phyloP scores from a whole-genome alignment of 2,797 vertebrate genomes.

The Propithecus deckenii region DNA sequence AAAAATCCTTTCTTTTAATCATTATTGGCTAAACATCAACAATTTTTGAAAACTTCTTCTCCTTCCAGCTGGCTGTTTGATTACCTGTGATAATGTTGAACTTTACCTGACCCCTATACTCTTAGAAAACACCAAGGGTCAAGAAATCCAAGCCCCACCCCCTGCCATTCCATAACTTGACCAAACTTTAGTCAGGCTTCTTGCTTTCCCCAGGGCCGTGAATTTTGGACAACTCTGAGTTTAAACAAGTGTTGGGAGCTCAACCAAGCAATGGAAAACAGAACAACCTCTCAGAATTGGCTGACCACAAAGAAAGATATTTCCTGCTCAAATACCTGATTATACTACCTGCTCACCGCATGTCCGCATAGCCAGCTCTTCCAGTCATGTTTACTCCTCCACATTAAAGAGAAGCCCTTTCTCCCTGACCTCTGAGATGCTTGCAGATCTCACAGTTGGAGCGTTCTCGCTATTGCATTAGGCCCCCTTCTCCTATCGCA shows the following conservation, averaged over 20 bases:
- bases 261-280: not conserved
- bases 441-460: not conserved
- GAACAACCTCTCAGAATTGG: not conserved
- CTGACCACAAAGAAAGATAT: not conserved
- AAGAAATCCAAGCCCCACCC: not conserved
- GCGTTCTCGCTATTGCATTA: not conserved
- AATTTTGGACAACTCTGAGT: not conserved
- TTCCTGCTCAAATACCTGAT: not conserved
- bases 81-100: not conserved
- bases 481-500: not conserved
- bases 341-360: fast-evolving
- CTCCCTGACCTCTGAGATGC: not conserved
- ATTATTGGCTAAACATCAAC: not conserved
- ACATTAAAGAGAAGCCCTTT: not conserved
- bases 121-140: not conserved
- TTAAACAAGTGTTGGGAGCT: not conserved
- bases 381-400: not conserved
- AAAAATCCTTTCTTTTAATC: not conserved
- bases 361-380: not conserved
- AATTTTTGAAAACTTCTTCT: not conserved
- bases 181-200: not conserved
- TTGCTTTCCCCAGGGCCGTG: not conserved
- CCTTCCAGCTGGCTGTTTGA: not conserved
- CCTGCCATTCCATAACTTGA: not conserved
- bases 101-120: not conserved